Evolutionary conservation across 2,113 vertebrate genomes (phyloP).

Genomic region (Lagopus muta): DNA sequence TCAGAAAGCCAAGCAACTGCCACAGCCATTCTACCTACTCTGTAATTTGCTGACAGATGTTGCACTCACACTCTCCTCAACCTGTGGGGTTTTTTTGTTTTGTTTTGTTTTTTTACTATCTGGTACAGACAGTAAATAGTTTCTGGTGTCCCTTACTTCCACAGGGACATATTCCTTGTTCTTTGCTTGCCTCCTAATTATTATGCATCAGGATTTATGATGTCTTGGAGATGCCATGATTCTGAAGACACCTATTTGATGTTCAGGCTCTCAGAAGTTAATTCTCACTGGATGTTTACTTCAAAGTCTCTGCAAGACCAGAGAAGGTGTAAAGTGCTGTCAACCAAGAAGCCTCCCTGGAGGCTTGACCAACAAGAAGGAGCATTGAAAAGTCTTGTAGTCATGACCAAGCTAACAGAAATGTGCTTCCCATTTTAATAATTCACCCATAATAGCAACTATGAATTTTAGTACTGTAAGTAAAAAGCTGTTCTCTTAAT

Average conservation of each 20-base stretch:
- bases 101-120: not conserved
- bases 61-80: not conserved
- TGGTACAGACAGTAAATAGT: not conserved
- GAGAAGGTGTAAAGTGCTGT: not conserved
- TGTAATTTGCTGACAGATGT: not conserved
- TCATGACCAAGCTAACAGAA: not conserved
- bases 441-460: not conserved
- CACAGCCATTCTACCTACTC: not conserved
- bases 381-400: not conserved
- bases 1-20: not conserved
- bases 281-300: not conserved
- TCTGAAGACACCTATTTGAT: not conserved
- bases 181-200: not conserved
- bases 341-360: not conserved
- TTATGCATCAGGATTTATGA: not conserved
- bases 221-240: not conserved
- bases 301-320: not conserved
- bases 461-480: not conserved
- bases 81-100: accelerated
- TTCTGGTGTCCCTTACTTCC: not conserved
- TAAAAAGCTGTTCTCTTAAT: not conserved
- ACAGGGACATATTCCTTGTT: not conserved
- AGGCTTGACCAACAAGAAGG: not conserved
- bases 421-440: not conserved
- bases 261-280: not conserved